Percentiles rank a stretch among this genome's conserved stretches.
Conservation (phyloP, 2,113 vertebrate genomes). For the Gymnocephalus cernua region DNA sequence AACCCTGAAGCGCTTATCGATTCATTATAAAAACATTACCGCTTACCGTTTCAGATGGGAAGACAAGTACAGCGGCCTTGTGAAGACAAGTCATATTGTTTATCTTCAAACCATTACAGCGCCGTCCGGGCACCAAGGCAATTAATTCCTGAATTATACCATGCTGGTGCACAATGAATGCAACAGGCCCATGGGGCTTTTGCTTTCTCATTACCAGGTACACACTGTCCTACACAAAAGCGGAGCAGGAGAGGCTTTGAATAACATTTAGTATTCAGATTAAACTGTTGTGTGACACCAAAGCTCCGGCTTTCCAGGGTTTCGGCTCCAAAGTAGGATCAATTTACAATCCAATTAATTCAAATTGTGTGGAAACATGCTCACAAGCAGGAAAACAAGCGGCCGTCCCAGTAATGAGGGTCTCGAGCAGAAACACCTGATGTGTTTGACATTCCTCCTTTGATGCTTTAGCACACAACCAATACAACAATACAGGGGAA, state of each 20-base stretch:
- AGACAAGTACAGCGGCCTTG: conserved; percentile 5
- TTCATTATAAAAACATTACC: conserved; percentile 41
- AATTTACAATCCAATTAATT: conserved; percentile 73
- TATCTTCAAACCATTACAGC: conserved; percentile 64
- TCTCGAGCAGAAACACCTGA: conserved; percentile 25
- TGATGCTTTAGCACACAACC: conserved; percentile 1
- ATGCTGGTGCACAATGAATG: conserved; percentile 60
- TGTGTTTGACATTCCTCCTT: conserved; percentile 28
- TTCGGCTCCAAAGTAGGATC: conserved; percentile 64
- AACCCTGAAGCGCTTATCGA: conserved; percentile 11
- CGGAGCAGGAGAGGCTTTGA: conserved; percentile 66
- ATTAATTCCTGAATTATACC: conserved; percentile 78
- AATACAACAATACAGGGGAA: background rate
- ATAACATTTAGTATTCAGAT: conserved; percentile 79
- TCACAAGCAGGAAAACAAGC: conserved; percentile 55
- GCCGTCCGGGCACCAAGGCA: conserved; percentile 65
- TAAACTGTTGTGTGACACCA: conserved; percentile 59
- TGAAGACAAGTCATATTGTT: conserved; percentile 58
- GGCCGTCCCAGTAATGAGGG: conserved; percentile 27
- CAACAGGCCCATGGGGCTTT: conserved; percentile 59
- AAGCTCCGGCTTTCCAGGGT: conserved; percentile 49
- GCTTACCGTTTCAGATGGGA: background rate
- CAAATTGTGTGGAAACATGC: conserved; percentile 61
- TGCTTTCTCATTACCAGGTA: conserved; percentile 78
- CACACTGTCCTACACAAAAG: conserved; percentile 64